Conservation (phyloP, 2,888 invertebrate genomes). For the Meteorus cinctellus region DNA sequence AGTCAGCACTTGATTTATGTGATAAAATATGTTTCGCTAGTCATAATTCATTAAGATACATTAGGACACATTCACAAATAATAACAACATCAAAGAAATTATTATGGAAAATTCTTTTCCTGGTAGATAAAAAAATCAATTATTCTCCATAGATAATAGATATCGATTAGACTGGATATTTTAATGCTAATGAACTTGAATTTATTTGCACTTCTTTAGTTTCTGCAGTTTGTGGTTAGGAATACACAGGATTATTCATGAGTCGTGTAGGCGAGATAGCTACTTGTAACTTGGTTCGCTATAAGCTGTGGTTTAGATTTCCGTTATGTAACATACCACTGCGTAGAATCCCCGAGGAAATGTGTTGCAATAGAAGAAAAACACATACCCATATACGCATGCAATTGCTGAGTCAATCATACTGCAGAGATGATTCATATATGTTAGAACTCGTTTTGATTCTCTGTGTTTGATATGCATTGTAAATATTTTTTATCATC, state of each 20-base stretch:
- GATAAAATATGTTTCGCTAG: not conserved
- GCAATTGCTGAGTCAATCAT: slow-evolving; percentile 5
- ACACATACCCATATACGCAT: not conserved
- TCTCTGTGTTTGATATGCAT: not conserved
- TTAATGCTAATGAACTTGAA: slow-evolving; percentile 4
- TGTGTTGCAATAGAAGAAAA: slow-evolving; percentile 26
- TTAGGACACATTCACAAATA: not conserved
- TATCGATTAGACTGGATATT: not conserved
- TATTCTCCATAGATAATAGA: not conserved
- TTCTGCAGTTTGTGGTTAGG: not conserved
- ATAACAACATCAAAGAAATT: not conserved
- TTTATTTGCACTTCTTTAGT: not conserved
- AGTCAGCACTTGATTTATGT: slow-evolving; percentile 18
- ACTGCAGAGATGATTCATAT: slow-evolving; percentile 3
- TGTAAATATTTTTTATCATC: not conserved
- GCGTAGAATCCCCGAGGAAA: slow-evolving; percentile 54
- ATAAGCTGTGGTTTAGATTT: slow-evolving; percentile 41
- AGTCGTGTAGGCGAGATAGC: slow-evolving; percentile 10
- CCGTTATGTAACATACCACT: slow-evolving; percentile 50
- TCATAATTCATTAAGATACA: not conserved
- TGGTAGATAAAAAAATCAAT: not conserved
- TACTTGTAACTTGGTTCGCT: slow-evolving; percentile 5
- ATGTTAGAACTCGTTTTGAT: not conserved
- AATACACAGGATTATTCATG: slow-evolving; percentile 20
- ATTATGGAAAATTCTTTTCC: slow-evolving; percentile 9